Percentiles rank a stretch among this genome's conserved stretches.
Evolutionary conservation across 2,113 vertebrate genomes (phyloP).

Genomic region (Mustela nigripes): DNA sequence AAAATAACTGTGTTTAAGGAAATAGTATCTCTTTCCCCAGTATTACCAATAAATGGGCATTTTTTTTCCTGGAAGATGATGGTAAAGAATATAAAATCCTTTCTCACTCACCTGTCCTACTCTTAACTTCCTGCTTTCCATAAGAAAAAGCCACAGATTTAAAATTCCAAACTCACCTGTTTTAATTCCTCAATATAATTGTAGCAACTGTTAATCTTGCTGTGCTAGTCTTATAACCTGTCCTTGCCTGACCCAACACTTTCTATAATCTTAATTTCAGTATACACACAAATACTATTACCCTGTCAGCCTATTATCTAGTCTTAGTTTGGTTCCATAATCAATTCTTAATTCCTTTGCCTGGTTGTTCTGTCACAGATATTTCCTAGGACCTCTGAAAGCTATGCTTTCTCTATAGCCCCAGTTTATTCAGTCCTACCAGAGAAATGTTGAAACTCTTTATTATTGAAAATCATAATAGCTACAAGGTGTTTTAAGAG

Average conservation of each 20-base stretch:
- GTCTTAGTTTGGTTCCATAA: background rate
- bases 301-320: background rate
- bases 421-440: slow-evolving; percentile 32
- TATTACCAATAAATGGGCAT: slow-evolving; percentile 47
- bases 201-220: background rate
- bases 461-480: slow-evolving; percentile 53
- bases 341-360: slow-evolving; percentile 9
- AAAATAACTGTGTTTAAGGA: slow-evolving; percentile 48
- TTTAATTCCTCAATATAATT: slow-evolving; percentile 30
- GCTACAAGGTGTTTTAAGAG: background rate
- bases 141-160: slow-evolving; percentile 47
- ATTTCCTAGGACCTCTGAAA: slow-evolving; percentile 39
- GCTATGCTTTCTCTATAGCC: background rate
- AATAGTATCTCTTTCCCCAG: background rate
- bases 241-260: background rate
- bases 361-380: background rate
- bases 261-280: slow-evolving; percentile 21
- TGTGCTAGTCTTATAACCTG: background rate
- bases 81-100: slow-evolving; percentile 20
- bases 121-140: background rate
- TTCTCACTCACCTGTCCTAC: background rate
- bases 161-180: slow-evolving; percentile 53
- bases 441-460: slow-evolving; percentile 22
- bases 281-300: background rate
- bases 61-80: slow-evolving; percentile 46